Conservation (phyloP, 2,797 vertebrate species). For the Megalops cyprinoides region DNA sequence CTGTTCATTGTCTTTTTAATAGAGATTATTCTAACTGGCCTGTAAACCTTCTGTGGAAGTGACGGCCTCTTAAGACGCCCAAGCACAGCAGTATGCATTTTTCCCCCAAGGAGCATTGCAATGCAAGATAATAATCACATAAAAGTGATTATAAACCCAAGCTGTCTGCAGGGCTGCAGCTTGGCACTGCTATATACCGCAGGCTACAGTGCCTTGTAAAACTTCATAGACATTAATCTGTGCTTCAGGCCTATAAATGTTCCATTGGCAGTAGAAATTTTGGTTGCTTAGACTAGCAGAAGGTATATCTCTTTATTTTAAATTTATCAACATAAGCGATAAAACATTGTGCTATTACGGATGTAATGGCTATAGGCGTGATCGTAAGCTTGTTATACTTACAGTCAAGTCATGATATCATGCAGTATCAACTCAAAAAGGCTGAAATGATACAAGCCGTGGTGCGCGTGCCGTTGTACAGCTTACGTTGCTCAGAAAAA, state of each 20-base stretch:
- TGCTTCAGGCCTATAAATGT: background rate
- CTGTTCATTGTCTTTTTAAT: constrained; percentile 1
- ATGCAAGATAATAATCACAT: constrained; percentile 11
- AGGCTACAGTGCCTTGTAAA: background rate
- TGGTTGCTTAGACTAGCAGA: background rate
- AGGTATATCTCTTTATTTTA: background rate
- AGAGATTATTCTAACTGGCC: background rate
- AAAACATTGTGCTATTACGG: background rate
- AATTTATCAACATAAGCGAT: background rate
- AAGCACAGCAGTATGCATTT: background rate
- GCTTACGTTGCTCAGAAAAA: background rate
- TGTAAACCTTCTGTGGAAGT: background rate
- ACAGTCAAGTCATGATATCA: background rate
- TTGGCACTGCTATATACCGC: background rate
- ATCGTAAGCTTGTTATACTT: background rate
- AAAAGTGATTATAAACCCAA: constrained; percentile 8
- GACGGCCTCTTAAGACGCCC: background rate
- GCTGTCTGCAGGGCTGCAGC: background rate
- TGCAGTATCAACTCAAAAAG: background rate
- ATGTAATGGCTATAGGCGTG: background rate
- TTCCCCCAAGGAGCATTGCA: background rate
- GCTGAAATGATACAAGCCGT: background rate
- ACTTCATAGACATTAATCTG: background rate
- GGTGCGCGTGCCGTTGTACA: background rate
- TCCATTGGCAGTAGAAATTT: background rate